A percentile compares a stretch with the other conserved stretches of the same genome.
These are phyloP conservation scores for Argopecten irradians DNA, from an alignment of 1,140 invertebrate genomes.

Conservation along the genomic window DNA sequence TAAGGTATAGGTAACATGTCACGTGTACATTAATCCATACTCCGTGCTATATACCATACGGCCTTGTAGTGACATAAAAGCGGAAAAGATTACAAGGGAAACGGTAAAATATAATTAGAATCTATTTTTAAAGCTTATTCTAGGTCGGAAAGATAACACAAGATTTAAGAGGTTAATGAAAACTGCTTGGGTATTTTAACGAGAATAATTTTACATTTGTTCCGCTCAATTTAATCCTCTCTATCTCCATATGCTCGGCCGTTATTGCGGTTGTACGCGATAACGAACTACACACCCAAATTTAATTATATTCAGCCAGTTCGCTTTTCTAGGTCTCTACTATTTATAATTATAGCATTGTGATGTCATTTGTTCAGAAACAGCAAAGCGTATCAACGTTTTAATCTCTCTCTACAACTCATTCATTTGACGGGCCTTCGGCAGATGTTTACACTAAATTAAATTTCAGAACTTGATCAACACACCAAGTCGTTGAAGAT, in stretches of 20 bases:
- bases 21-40: neutral
- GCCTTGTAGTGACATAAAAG: neutral
- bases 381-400: neutral
- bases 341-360: neutral
- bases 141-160: neutral
- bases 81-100: neutral
- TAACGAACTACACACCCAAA: neutral
- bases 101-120: neutral
- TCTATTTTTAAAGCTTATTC: neutral
- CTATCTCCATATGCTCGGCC: neutral
- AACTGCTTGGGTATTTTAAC: neutral
- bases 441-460: constrained; percentile 18
- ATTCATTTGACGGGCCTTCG: neutral
- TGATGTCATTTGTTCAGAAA: constrained; percentile 22
- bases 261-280: neutral
- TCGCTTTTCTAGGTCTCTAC: neutral
- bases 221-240: neutral
- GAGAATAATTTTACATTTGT: neutral
- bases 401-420: constrained; percentile 1
- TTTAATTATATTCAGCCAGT: neutral
- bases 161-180: constrained; percentile 7
- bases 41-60: neutral
- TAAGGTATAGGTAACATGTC: neutral
- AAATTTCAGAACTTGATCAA: neutral
- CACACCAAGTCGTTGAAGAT: constrained; percentile 10